Conservation (phyloP, 2,113 vertebrate species). For the Mesoclemmys tuberculata region DNA sequence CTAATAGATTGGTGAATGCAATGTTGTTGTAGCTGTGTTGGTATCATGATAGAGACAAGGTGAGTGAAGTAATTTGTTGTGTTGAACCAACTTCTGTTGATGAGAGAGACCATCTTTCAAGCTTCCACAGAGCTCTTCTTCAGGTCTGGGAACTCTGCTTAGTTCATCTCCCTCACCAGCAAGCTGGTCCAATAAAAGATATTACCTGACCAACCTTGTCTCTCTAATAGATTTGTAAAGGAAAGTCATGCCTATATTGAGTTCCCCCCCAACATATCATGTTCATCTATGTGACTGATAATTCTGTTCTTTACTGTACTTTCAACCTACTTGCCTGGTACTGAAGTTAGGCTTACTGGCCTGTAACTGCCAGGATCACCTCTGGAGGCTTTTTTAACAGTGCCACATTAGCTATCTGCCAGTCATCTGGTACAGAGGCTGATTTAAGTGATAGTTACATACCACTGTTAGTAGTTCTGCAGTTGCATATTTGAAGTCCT, state of each 20-base stretch:
- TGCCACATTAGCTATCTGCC: not conserved
- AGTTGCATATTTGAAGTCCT: not conserved
- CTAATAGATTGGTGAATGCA: not conserved
- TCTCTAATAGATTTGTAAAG: not conserved
- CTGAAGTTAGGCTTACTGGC: not conserved
- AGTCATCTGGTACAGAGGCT: not conserved
- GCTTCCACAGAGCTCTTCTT: not conserved
- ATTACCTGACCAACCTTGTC: not conserved
- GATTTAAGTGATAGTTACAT: not conserved
- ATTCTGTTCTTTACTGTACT: no score
- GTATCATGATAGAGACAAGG: not conserved
- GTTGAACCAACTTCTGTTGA: not conserved
- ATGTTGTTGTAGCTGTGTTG: not conserved
- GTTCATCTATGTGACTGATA: not conserved
- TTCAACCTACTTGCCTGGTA: no score
- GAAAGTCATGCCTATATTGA: not conserved
- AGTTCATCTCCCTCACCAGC: not conserved
- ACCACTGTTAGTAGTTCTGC: not conserved
- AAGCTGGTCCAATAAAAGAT: not conserved
- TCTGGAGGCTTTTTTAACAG: not conserved
- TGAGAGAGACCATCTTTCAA: not conserved
- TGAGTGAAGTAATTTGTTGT: not conserved
- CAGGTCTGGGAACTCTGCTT: not conserved
- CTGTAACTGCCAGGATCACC: not conserved
- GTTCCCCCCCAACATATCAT: not conserved